Conservation (phyloP, 1,140 invertebrate genomes). For the Thalassaphorura encarpata region DNA sequence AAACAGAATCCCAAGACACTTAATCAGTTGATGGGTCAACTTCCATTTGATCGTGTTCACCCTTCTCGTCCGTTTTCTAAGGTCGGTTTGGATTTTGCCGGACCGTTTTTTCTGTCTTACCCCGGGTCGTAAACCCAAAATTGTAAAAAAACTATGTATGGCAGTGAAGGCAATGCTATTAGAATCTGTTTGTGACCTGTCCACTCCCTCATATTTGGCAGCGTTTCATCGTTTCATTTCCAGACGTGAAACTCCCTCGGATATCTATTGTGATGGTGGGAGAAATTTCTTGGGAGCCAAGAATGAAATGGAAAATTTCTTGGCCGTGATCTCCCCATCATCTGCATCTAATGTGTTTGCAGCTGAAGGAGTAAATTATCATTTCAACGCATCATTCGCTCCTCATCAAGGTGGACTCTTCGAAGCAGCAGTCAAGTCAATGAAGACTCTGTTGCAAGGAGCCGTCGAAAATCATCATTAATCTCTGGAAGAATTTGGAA, state of each 20-base stretch:
- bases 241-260: not conserved
- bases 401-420: slow-evolving; percentile 35
- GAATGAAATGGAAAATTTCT: not conserved
- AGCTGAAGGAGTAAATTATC: slow-evolving; percentile 25
- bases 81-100: too few species aligned
- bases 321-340: not conserved
- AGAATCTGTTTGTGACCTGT: too few species aligned
- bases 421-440: slow-evolving; percentile 35
- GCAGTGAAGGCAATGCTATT: too few species aligned
- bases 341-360: not conserved
- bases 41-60: too few species aligned
- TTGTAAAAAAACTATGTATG: too few species aligned
- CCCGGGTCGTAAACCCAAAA: too few species aligned
- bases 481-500: slow-evolving; percentile 32
- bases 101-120: too few species aligned
- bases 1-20: too few species aligned
- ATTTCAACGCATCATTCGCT: slow-evolving; percentile 35
- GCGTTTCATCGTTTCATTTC: too few species aligned
- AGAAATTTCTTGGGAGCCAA: not conserved
- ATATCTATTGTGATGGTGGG: not conserved
- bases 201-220: too few species aligned
- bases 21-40: too few species aligned
- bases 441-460: slow-evolving; percentile 28
- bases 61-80: too few species aligned
- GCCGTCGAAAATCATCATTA: slow-evolving; percentile 15